phyloP scores from a whole-genome alignment of 2,113 vertebrate genomes.

The Tympanuchus pallidicinctus region DNA sequence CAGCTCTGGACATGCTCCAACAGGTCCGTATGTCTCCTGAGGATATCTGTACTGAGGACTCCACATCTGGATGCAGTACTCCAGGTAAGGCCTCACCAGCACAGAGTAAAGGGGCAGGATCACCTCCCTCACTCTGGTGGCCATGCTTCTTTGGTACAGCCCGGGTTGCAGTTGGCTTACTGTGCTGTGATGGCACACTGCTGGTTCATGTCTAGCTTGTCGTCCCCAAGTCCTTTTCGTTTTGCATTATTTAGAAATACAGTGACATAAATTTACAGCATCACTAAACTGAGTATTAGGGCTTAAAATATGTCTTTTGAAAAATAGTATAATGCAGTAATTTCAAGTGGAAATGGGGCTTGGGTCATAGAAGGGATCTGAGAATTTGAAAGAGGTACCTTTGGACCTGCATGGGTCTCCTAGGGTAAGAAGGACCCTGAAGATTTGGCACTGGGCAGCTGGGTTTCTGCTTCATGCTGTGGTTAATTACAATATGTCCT shows the following conservation, averaged over 20 bases:
- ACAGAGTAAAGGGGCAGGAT: too few relatives aligned
- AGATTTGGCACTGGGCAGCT: neutral
- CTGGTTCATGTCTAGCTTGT: too few relatives aligned
- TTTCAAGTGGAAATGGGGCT: constrained; percentile 17
- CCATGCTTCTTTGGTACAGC: too few relatives aligned
- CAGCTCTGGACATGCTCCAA: neutral
- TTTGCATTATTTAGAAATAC: constrained; percentile 15
- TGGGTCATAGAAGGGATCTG: neutral
- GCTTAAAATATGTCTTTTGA: constrained; percentile 49
- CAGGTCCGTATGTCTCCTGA: too few relatives aligned
- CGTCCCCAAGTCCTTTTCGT: too few relatives aligned
- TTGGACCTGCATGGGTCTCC: neutral
- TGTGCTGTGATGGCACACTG: too few relatives aligned
- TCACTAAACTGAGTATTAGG: neutral
- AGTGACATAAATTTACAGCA: neutral
- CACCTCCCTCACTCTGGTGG: too few relatives aligned
- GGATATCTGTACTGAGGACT: too few relatives aligned
- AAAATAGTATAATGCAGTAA: neutral
- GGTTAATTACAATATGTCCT: neutral
- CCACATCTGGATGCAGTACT: too few relatives aligned
- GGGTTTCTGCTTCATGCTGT: neutral
- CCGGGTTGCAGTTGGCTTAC: too few relatives aligned
- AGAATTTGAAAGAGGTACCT: neutral
- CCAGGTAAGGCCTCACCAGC: too few relatives aligned
- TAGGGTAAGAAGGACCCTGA: neutral